Evolutionary conservation across 2,113 vertebrate genomes (phyloP).

Genomic region (Spermophilus dauricus): DNA sequence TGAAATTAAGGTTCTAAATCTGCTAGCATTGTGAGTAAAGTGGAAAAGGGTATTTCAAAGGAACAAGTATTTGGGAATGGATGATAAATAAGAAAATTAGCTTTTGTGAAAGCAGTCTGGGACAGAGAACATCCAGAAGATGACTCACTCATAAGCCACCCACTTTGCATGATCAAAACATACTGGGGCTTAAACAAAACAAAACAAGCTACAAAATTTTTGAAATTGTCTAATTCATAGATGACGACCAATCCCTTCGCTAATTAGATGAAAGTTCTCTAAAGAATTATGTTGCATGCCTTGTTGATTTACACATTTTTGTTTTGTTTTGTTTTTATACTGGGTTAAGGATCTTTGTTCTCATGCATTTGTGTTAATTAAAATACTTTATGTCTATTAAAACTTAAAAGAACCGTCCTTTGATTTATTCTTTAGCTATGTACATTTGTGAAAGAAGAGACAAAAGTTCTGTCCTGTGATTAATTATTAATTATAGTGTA

Average conservation of each 20-base stretch:
- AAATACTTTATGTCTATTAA: not conserved
- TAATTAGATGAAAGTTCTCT: constrained; percentile 13
- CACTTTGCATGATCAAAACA: not conserved
- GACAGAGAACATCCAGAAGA: not conserved
- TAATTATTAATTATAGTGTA: constrained; percentile 46
- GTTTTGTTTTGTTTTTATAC: not conserved
- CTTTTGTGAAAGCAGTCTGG: not conserved
- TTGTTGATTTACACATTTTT: not conserved
- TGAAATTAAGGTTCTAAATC: not conserved
- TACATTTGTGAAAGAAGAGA: not conserved
- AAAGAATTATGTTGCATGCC: not conserved
- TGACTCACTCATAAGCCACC: not conserved
- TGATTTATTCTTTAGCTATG: not conserved
- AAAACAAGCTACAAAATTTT: not conserved
- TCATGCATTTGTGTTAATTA: constrained; percentile 35
- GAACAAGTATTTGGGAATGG: not conserved
- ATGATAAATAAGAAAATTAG: not conserved
- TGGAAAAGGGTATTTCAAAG: not conserved
- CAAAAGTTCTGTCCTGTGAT: not conserved
- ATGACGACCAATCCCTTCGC: not conserved
- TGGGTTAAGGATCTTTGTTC: constrained; percentile 14
- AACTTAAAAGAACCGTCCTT: not conserved
- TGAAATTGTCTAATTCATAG: not conserved
- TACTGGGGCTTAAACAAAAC: not conserved
- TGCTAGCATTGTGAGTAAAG: not conserved